These are phyloP conservation scores for Hydractinia symbiolongicarpus DNA, from an alignment of 30 jellyfish, hydroid and myxozoan species.

Conservation along the genomic window DNA sequence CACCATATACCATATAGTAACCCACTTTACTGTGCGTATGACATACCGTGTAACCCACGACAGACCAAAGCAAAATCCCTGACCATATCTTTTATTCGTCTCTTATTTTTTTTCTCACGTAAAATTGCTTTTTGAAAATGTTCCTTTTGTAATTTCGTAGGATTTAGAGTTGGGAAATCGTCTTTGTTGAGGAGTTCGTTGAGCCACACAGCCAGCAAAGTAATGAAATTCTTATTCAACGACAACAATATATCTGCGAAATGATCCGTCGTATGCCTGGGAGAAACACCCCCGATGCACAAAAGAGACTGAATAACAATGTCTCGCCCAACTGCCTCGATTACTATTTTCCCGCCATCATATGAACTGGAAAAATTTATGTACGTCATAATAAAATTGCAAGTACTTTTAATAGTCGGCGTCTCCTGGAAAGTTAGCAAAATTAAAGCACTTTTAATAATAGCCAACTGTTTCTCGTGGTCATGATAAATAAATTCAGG, in stretches of 20 bases:
- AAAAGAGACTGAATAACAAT: slow-evolving; percentile 35
- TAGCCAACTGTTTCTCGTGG: slow-evolving; percentile 36
- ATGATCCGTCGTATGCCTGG: slow-evolving; percentile 54
- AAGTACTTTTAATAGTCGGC: slow-evolving; percentile 62
- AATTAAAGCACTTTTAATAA: slow-evolving; percentile 38
- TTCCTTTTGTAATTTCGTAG: slow-evolving; percentile 48
- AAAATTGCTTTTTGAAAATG: slow-evolving; percentile 50
- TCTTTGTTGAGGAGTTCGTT: slow-evolving; percentile 35
- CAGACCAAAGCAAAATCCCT: slow-evolving; percentile 65
- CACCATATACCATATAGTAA: not conserved
- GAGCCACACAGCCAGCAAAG: slow-evolving; percentile 49
- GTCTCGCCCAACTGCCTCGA: slow-evolving; percentile 58
- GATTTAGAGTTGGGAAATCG: slow-evolving; percentile 48
- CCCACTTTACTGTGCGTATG: slow-evolving; percentile 34
- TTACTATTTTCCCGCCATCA: slow-evolving; percentile 32
- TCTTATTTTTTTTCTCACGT: slow-evolving; percentile 59
- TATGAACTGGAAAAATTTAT: slow-evolving; percentile 30
- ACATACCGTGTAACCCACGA: slow-evolving; percentile 78
- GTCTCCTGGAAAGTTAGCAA: slow-evolving; percentile 63
- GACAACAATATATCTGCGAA: slow-evolving; percentile 65
- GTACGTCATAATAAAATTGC: slow-evolving; percentile 45
- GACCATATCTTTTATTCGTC: slow-evolving; percentile 54
- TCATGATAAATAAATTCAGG: slow-evolving; percentile 37
- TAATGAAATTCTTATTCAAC: slow-evolving; percentile 37
- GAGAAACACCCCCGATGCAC: slow-evolving; percentile 70